phyloP scores from a whole-genome alignment of 2,797 vertebrate species.

The Orestias chungarensis region DNA sequence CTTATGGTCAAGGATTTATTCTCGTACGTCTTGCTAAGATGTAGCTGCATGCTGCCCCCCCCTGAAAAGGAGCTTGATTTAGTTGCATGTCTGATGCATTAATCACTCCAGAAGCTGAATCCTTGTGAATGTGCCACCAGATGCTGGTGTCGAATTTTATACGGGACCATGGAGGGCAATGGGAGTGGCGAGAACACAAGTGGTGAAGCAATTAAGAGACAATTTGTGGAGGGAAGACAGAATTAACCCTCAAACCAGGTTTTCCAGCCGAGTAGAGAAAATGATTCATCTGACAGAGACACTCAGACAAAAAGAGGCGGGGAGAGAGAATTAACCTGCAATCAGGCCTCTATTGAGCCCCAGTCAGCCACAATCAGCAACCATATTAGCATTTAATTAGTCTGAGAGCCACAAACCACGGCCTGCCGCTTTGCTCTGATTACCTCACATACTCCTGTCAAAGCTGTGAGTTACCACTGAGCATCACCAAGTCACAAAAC shows the following conservation, averaged over 20 bases:
- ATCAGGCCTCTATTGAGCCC: slow-evolving; percentile 65
- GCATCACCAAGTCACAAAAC: slow-evolving; percentile 4
- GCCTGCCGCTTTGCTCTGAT: slow-evolving; percentile 62
- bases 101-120: neutral
- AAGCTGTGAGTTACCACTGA: slow-evolving; percentile 11
- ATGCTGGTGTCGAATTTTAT: neutral
- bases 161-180: neutral
- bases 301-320: slow-evolving; percentile 17
- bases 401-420: slow-evolving; percentile 54
- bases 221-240: slow-evolving; percentile 35
- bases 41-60: neutral
- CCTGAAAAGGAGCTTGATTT: neutral
- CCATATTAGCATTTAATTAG: slow-evolving; percentile 72
- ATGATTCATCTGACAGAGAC: slow-evolving; percentile 23
- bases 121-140: neutral
- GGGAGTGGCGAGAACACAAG: slow-evolving; percentile 7
- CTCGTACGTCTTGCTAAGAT: neutral
- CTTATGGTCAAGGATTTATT: neutral
- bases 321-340: slow-evolving; percentile 69
- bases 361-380: slow-evolving; percentile 64
- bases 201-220: slow-evolving; percentile 35
- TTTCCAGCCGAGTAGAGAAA: slow-evolving; percentile 14
- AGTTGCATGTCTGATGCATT: neutral
- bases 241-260: slow-evolving; percentile 43
- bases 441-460: slow-evolving; percentile 38